A percentile compares a stretch with the other conserved stretches of the same genome.
These are phyloP conservation scores for Drosophila quadrilineata DNA, from an alignment of 1,140 invertebrate genomes.

Conservation along the genomic window DNA sequence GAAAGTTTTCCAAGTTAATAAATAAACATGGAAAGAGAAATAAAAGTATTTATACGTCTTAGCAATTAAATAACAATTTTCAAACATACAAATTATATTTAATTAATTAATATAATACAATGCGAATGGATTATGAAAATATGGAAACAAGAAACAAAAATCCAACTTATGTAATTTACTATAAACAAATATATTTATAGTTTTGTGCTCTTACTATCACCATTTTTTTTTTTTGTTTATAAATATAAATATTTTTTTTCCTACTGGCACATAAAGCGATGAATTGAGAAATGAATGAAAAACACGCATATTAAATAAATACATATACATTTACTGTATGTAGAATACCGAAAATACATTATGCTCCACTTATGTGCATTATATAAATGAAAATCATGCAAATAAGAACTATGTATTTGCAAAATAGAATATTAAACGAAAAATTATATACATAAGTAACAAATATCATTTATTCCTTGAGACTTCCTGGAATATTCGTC, in stretches of 20 bases:
- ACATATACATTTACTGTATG: conserved; percentile 36
- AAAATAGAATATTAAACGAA: conserved; percentile 71
- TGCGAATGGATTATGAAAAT: conserved; percentile 35
- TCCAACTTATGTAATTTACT: conserved; percentile 46
- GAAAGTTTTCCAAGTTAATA: conserved; percentile 20
- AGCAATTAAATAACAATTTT: conserved; percentile 74
- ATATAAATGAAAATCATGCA: conserved; percentile 62
- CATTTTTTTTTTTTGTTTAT: conserved; percentile 35
- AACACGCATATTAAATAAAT: conserved; percentile 46
- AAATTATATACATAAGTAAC: conserved; percentile 50
- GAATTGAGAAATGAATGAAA: too few species aligned
- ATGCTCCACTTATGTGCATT: conserved; percentile 59
- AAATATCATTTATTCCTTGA: background rate
- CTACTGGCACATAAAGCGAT: conserved; percentile 24
- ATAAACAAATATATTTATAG: conserved; percentile 72
- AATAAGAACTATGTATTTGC: conserved; percentile 59
- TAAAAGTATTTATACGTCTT: conserved; percentile 74
- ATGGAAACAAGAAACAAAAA: conserved; percentile 18
- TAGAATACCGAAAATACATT: conserved; percentile 25
- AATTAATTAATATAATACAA: conserved; percentile 44
- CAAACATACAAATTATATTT: conserved; percentile 72
- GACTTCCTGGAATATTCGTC: too few species aligned
- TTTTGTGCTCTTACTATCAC: conserved; percentile 56
- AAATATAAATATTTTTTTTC: conserved; percentile 6
- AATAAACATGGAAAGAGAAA: conserved; percentile 46